Conservation (phyloP, 2,113 vertebrate species). For the Triplophysa dalaica region DNA sequence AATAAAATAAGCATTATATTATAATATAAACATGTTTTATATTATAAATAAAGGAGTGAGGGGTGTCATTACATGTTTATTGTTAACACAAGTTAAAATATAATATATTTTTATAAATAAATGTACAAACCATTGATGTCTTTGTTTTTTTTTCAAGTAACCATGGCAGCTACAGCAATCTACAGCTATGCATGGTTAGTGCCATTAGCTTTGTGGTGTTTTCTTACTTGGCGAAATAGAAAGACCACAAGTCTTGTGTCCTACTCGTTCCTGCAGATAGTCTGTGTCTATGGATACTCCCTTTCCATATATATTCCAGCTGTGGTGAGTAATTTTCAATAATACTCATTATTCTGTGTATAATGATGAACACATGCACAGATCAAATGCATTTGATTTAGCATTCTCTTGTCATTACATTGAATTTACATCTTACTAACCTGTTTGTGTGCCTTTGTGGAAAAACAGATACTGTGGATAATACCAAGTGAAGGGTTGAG, state of each 20-base stretch:
- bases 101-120: no score
- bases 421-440: neutral
- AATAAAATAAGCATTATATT: no score
- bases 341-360: neutral
- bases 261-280: constrained; percentile 94
- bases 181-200: constrained; percentile 93
- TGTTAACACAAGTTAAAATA: no score
- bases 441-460: neutral
- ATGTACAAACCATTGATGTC: neutral
- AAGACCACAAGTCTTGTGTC: constrained; percentile 89
- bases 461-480: constrained; percentile 86
- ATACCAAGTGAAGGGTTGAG: constrained; percentile 80
- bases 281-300: constrained; percentile 95
- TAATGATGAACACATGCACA: neutral
- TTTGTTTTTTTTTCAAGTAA: constrained; percentile 75
- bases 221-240: constrained; percentile 91
- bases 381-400: no score
- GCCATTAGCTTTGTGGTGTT: constrained; percentile 91
- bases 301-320: constrained; percentile 94
- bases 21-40: no score
- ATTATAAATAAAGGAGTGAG: no score
- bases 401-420: neutral
- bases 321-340: constrained; percentile 75
- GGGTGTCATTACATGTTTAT: no score
- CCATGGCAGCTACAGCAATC: constrained; percentile 90